phyloP scores from a whole-genome alignment of 2,888 invertebrate species.

The Linnaemya vulpina region DNA sequence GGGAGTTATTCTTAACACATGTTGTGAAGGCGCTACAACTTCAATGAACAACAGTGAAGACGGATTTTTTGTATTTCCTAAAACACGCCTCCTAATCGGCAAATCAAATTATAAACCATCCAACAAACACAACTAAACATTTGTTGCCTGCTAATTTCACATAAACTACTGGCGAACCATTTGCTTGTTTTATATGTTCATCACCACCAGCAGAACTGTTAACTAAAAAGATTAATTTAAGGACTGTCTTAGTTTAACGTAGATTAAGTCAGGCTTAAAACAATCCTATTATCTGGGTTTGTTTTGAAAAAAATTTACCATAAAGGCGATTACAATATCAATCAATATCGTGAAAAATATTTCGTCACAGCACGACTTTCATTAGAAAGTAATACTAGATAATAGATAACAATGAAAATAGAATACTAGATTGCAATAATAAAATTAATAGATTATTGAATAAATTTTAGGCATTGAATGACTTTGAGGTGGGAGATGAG shows the following conservation, averaged over 20 bases:
- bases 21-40: slow-evolving; percentile 4
- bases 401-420: background rate
- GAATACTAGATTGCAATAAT: background rate
- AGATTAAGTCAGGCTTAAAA: background rate
- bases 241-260: slow-evolving; percentile 45
- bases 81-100: slow-evolving; percentile 41
- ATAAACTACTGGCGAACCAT: slow-evolving; percentile 24
- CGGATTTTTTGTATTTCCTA: background rate
- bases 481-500: slow-evolving; percentile 3
- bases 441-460: background rate
- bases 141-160: slow-evolving; percentile 45
- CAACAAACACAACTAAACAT: slow-evolving; percentile 19
- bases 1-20: slow-evolving; percentile 8
- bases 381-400: background rate
- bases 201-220: background rate
- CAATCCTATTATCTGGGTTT: background rate
- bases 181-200: slow-evolving; percentile 1
- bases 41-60: slow-evolving; percentile 16
- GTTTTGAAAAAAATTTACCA: background rate
- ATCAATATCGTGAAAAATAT: background rate
- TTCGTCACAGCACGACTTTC: slow-evolving; percentile 1
- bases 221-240: slow-evolving; percentile 28
- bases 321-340: background rate
- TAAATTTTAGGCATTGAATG: background rate
- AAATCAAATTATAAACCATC: background rate